Percentiles rank a stretch among this genome's conserved stretches.
Evolutionary conservation across 2,888 invertebrate genomes (phyloP).

Genomic region (Pherbina coryleti): DNA sequence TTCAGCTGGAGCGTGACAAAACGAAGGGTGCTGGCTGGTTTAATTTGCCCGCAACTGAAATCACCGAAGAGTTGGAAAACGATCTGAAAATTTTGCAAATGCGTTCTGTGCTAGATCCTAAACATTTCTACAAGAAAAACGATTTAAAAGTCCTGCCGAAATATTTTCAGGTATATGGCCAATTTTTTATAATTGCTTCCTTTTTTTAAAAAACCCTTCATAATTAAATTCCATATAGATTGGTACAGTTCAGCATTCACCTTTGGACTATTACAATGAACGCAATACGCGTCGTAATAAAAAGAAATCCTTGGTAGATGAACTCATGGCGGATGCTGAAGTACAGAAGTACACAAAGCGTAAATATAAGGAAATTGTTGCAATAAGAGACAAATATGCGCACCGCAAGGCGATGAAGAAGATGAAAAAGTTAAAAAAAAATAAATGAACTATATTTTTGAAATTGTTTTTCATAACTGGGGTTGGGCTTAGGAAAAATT

Average conservation of each 20-base stretch:
- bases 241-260: slow-evolving; percentile 85
- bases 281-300: slow-evolving; percentile 87
- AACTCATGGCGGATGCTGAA: slow-evolving; percentile 89
- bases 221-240: slow-evolving; percentile 71
- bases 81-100: slow-evolving; percentile 92
- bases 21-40: slow-evolving; percentile 92
- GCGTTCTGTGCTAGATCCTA: slow-evolving; percentile 92
- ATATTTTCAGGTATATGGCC: slow-evolving; percentile 84
- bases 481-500: too few species aligned
- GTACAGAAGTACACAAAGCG: slow-evolving; percentile 85
- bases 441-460: slow-evolving; percentile 52
- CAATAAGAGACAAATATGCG: slow-evolving; percentile 75
- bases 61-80: slow-evolving; percentile 88
- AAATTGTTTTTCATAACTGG: too few species aligned
- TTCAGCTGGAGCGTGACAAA: slow-evolving; percentile 79
- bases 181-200: slow-evolving; percentile 13
- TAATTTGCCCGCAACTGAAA: slow-evolving; percentile 87
- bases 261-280: slow-evolving; percentile 88
- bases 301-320: slow-evolving; percentile 92
- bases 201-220: slow-evolving; percentile 29
- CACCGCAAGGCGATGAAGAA: slow-evolving; percentile 82
- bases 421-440: slow-evolving; percentile 74
- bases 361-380: slow-evolving; percentile 83
- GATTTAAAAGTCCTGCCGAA: slow-evolving; percentile 89
- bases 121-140: slow-evolving; percentile 95